Evolutionary conservation across 2,113 vertebrate genomes (phyloP), one percentile per base, ranked within the genome.

Genomic region (Phyllostomus hastatus): DNA sequence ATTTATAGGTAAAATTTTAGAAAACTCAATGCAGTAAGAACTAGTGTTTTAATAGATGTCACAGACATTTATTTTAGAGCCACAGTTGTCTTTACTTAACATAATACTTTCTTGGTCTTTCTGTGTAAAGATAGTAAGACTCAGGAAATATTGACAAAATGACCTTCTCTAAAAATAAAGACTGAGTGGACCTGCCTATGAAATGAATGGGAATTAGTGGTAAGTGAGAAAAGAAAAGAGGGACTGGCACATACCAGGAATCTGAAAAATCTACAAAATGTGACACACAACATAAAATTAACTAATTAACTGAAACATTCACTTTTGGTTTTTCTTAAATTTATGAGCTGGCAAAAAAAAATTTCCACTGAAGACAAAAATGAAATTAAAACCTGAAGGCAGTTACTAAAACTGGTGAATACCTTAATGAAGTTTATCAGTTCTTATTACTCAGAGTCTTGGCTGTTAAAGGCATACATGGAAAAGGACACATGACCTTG

Each of bases 261-360:
- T 38, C 38, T 87, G 14, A 90, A 87, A 79, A 59, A 0, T 35
- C 66, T 72, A 50, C 26, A 48, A 61, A 92, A 52, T 35, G 50
- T 87, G 15, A 73, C 54, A 54, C 61, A 64, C 7, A n/a, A 85
- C 79, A 90, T 5, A 59, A 84, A 81, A 48, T 46, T 78, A 35
- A 28, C 57, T 82, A 86, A 48, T 46, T 78, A 35, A 28, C 57
- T 82, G 19, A 82, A 87, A 15, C 50, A 89, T 12, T n/a, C 41
- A 24, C 38, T 78, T 78, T 46, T 59, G 57, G 2, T 24, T 82
- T 66, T 19, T 91, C 38, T 91, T 91, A 59, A 94, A 52, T 69
- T 82, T 43, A 84, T 19, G 31, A 83, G 41, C 43, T 96, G 50
- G 54, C 28, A 96, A 95, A 43, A 87, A 87, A 75, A 88, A 86